Evolutionary conservation across 2,888 invertebrate species (phyloP).

Genomic region (Caenorhabditis sp.): DNA sequence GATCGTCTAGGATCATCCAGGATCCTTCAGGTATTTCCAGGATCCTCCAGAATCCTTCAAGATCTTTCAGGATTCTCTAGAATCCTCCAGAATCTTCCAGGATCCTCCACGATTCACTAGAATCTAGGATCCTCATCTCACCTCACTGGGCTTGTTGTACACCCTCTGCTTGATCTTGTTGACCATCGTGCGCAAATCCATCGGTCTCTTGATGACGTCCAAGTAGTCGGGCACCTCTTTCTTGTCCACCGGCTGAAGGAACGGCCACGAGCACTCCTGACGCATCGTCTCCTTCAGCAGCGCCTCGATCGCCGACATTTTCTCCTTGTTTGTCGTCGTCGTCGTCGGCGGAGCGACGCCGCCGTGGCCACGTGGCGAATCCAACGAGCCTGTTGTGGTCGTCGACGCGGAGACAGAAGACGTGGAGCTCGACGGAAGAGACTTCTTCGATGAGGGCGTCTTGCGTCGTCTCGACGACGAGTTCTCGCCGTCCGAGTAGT

Average conservation of each 20-base stretch:
- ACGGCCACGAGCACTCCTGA: constrained; percentile 74
- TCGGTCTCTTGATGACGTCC: constrained; percentile 95
- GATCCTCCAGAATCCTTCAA: no score
- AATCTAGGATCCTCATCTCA: not conserved
- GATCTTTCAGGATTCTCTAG: no score
- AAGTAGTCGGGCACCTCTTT: constrained; percentile 86
- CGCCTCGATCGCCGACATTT: constrained; percentile 67
- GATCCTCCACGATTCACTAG: no score
- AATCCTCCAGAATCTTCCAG: no score
- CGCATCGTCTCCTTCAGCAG: constrained; percentile 73
- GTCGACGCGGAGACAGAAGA: not conserved
- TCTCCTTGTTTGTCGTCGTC: constrained; percentile 49
- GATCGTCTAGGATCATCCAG: no score
- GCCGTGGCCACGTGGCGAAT: no score
- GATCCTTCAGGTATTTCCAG: no score
- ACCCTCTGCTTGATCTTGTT: constrained; percentile 73
- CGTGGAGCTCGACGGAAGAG: not conserved
- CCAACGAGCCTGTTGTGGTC: not conserved
- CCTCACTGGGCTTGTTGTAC: constrained; percentile 70
- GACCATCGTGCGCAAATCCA: constrained; percentile 94
- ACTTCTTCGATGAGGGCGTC: not conserved
- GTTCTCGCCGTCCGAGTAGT: constrained; percentile 4
- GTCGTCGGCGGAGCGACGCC: not conserved
- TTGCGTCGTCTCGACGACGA: constrained; percentile 3
- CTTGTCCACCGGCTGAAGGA: constrained; percentile 73